Conservation (phyloP, 2,113 vertebrate genomes). For the Carassius gibelio region DNA sequence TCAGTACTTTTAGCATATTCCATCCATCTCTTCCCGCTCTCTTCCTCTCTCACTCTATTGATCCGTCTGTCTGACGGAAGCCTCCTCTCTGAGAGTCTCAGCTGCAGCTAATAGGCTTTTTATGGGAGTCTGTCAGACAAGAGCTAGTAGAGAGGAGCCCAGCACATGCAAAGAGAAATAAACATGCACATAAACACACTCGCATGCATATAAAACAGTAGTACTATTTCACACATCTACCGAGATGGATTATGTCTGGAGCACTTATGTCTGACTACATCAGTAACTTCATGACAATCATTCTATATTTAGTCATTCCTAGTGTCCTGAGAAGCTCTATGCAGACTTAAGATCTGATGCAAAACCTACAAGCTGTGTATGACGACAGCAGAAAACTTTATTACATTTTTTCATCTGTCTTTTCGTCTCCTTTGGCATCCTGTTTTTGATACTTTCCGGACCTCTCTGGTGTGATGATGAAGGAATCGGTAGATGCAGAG, state of each 20-base stretch:
- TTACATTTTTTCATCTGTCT: constrained; percentile 37
- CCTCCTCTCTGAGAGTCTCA: constrained; percentile 56
- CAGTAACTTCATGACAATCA: constrained; percentile 51
- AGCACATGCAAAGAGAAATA: constrained; percentile 44
- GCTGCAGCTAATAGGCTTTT: constrained; percentile 75
- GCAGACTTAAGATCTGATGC: constrained; percentile 55
- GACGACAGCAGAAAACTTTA: constrained; percentile 31
- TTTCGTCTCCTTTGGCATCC: neutral
- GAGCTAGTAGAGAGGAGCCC: constrained; percentile 61
- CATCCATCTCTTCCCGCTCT: constrained; percentile 33
- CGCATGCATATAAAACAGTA: constrained; percentile 44
- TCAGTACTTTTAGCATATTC: constrained; percentile 39
- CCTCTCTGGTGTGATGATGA: constrained; percentile 57
- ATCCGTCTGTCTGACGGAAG: constrained; percentile 54
- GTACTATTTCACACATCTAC: constrained; percentile 46
- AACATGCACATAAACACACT: constrained; percentile 49
- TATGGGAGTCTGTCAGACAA: constrained; percentile 69
- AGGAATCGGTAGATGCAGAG: constrained; percentile 52
- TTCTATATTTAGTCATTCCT: constrained; percentile 31
- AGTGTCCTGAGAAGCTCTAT: constrained; percentile 49
- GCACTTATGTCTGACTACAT: constrained; percentile 46
- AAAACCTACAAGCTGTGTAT: constrained; percentile 36
- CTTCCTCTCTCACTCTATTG: constrained; percentile 40
- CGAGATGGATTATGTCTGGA: neutral
- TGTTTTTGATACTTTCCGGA: constrained; percentile 39